These are phyloP conservation scores for Drosophila siamana DNA, from an alignment of 2,888 invertebrate genomes.

Conservation along the genomic window DNA sequence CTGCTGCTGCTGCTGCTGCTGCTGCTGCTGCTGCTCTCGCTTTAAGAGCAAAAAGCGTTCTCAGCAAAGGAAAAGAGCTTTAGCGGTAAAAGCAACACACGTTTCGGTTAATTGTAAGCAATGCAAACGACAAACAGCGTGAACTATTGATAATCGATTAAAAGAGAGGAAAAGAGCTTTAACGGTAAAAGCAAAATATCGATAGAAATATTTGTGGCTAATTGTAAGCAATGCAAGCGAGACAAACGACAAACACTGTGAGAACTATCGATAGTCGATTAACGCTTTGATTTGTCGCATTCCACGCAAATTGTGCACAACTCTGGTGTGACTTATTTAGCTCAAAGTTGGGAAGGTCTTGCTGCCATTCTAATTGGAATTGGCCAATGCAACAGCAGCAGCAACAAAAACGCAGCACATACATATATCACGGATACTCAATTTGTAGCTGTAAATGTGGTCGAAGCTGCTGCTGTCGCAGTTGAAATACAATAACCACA, in stretches of 20 bases:
- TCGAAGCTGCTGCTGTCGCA: slow-evolving; percentile 14
- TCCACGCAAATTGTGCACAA: neutral
- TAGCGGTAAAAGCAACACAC: too few species aligned
- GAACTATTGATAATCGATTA: too few species aligned
- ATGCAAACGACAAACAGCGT: too few species aligned
- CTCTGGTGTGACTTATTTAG: slow-evolving; percentile 10
- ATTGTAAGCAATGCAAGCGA: too few species aligned
- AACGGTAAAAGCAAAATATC: too few species aligned
- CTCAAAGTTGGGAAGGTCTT: slow-evolving; percentile 20
- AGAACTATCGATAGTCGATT: slow-evolving; percentile 1
- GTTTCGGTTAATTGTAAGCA: too few species aligned
- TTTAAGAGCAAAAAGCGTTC: too few species aligned
- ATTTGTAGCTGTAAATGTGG: slow-evolving; percentile 9
- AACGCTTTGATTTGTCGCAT: slow-evolving; percentile 3
- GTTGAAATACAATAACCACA: slow-evolving; percentile 43
- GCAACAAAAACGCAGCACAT: slow-evolving; percentile 24
- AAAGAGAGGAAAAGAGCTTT: too few species aligned
- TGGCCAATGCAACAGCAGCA: slow-evolving; percentile 13
- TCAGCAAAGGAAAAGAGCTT: too few species aligned
- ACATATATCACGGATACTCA: slow-evolving; percentile 29
- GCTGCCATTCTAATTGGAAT: slow-evolving; percentile 50
- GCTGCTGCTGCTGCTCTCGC: too few species aligned
- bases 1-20: too few species aligned
- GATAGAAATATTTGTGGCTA: too few species aligned
- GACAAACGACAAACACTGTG: neutral